Conservation (phyloP, 2,797 vertebrate genomes). For the Pangasius krempfi region DNA sequence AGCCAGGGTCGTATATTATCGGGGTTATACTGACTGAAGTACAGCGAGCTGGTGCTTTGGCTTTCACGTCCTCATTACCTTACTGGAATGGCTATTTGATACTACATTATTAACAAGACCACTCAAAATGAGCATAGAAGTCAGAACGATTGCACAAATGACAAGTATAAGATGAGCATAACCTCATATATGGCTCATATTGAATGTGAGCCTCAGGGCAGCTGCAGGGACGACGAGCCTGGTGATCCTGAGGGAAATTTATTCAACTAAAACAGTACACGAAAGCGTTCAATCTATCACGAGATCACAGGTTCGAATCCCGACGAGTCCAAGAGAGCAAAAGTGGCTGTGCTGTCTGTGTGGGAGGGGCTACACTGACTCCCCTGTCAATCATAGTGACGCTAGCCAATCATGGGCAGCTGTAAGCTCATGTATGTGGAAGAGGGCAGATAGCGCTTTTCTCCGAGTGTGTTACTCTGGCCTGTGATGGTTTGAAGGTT, state of each 20-base stretch:
- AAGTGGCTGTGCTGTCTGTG: background rate
- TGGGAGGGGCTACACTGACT: background rate
- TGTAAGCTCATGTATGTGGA: background rate
- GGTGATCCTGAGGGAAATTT: background rate
- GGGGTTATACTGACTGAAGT: background rate
- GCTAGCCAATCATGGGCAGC: no score
- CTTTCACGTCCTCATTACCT: background rate
- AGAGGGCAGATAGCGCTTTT: background rate
- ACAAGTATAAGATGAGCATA: background rate
- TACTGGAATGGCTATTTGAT: background rate
- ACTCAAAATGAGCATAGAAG: background rate
- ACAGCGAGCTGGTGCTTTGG: background rate
- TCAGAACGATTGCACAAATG: background rate
- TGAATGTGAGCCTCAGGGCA: background rate
- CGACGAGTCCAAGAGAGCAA: no score
- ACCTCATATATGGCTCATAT: background rate
- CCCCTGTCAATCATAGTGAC: background rate
- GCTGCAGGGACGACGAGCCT: background rate
- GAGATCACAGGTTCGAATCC: background rate
- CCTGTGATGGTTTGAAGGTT: no score
- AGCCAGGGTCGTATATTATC: background rate
- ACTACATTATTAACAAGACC: background rate
- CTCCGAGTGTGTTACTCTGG: background rate
- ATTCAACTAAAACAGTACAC: background rate
- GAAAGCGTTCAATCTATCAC: background rate